Evolutionary conservation across 2,888 invertebrate genomes (phyloP), one percentile per base, ranked within the genome.

Genomic region (Polydrusus cervinus): DNA sequence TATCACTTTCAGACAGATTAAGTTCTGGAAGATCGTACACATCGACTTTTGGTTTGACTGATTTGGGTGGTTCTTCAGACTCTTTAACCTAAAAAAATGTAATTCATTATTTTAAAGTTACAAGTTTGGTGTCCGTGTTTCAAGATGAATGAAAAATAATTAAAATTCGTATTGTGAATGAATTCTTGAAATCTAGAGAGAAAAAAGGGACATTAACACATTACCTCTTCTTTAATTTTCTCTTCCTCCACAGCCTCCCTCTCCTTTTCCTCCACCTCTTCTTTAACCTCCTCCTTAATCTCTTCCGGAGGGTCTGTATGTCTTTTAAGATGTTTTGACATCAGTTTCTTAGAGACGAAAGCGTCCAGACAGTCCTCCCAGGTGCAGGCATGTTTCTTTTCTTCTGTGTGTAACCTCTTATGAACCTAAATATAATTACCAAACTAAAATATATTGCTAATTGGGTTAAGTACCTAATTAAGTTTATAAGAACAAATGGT

Each of bases 1-100:
- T 94, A 81, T 95, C 95, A 84, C 95, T 95, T 82, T 95, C 95
- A 0, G 95, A 95, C 51, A 96, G 88, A 88, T 95, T 95, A 51
- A 95, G 88, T 2, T 94, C 95, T 3, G 95, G 95, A 69, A 96
- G 88, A 87, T 95, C 92, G 78, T 89, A 89, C 1, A 93, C 89
- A 83, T 93, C 93, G 5, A 92, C 90, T 66, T 91, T 89, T 6
- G 86, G 87, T 81, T 89, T 89, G 13, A 67, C 62, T 2, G 82
- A 78, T 74, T 83, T 84, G 51, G 80, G 79, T 6, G 81, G 80
- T 45, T 83, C 82, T 0, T 74, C 76, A n/a, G 43, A 11, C 34
- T 64, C 71, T 53, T 40, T 20, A 11, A 14, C 62, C 74, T 55
- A 78, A 79, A 69, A 79, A n/a, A 78, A 60, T 80, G 79, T 72